These are phyloP conservation scores for Lasius fuliginosus DNA, from an alignment of 2,888 invertebrate species.

Conservation along the genomic window DNA sequence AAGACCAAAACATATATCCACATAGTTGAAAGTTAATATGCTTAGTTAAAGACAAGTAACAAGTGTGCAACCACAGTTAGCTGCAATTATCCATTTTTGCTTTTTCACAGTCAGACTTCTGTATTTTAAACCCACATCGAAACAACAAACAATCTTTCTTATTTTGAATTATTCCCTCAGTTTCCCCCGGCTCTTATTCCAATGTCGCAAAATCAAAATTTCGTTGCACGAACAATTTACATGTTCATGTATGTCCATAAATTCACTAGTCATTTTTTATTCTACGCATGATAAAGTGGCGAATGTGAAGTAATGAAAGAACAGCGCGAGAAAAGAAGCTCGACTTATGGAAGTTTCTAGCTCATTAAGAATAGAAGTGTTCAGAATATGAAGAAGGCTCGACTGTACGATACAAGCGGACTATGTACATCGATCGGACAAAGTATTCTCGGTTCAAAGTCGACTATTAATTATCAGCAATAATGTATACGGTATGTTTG, in stretches of 20 bases:
- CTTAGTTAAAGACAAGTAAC: constrained; percentile 29
- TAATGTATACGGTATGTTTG: constrained; percentile 20
- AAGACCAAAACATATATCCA: constrained; percentile 48
- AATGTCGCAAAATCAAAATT: neutral
- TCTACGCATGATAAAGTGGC: neutral
- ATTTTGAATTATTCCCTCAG: neutral
- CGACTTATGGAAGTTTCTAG: neutral
- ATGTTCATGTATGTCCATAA: neutral
- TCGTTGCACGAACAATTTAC: neutral
- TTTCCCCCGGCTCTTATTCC: neutral
- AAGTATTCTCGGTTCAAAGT: constrained; percentile 7
- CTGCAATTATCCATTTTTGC: neutral
- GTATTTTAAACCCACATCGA: neutral
- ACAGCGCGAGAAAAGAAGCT: neutral
- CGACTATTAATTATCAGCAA: constrained; percentile 27
- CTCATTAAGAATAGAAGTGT: neutral
- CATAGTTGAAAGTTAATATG: constrained; percentile 60
- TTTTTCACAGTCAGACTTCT: neutral
- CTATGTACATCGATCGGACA: constrained; percentile 11
- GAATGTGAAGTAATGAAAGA: neutral
- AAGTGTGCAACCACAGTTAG: neutral
- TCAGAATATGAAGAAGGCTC: neutral
- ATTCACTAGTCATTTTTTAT: neutral
- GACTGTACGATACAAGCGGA: constrained; percentile 3
- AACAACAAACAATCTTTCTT: neutral